phyloP scores from a whole-genome alignment of 1,140 invertebrate genomes.

The Lepidurus arcticus region DNA sequence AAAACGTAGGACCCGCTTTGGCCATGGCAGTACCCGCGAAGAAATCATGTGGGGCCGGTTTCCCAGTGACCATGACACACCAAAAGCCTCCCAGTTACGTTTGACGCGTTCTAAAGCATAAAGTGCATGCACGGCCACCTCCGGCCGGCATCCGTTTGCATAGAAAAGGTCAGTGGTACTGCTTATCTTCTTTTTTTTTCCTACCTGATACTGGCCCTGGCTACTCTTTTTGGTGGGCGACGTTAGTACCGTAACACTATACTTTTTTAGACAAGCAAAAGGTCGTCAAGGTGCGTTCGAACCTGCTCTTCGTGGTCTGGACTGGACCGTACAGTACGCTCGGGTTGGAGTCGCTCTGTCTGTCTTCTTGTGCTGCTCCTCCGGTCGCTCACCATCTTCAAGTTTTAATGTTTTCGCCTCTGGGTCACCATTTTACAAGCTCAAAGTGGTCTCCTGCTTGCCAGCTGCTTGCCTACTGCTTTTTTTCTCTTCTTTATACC shows the following conservation, averaged over 20 bases:
- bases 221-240: neutral
- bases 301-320: constrained; percentile 1
- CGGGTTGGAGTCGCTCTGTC: neutral
- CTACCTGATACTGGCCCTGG: neutral
- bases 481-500: neutral
- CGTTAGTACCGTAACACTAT: constrained; percentile 10
- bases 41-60: constrained; percentile 1
- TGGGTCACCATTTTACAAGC: constrained; percentile 21
- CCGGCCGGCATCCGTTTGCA: neutral
- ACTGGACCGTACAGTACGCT: neutral
- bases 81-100: constrained; percentile 15
- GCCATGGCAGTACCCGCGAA: neutral
- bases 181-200: neutral
- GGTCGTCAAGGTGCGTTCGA: neutral
- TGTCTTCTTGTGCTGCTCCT: neutral
- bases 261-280: neutral
- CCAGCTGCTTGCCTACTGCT: neutral
- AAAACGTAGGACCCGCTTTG: constrained; percentile 9
- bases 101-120: neutral
- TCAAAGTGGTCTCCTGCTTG: constrained; percentile 4
- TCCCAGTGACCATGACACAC: constrained; percentile 12
- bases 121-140: neutral
- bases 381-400: constrained; percentile 11
- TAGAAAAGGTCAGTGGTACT: neutral
- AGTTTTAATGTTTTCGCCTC: constrained; percentile 15